Percentiles rank a stretch among this genome's conserved stretches.
Evolutionary conservation across 2,797 vertebrate species (phyloP).

Genomic region (Pangasius mekongensis): DNA sequence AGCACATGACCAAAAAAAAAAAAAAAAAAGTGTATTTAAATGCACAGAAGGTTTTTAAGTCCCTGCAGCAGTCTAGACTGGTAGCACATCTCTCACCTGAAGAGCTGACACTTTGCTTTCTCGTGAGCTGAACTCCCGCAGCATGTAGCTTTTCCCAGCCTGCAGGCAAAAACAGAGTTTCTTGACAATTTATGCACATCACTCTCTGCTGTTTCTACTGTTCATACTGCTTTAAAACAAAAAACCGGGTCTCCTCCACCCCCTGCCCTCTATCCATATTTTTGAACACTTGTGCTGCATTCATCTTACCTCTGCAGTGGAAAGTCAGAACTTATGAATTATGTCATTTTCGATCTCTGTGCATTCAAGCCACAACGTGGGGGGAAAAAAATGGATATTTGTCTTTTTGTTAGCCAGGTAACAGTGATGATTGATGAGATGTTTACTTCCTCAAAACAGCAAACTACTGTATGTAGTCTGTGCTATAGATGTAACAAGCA

Average conservation of each 20-base stretch:
- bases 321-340: background rate
- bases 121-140: slow-evolving; percentile 92
- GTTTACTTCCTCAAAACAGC: background rate
- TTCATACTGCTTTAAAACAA: background rate
- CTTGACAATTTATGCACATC: background rate
- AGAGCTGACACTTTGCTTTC: slow-evolving; percentile 90
- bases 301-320: background rate
- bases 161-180: slow-evolving; percentile 62
- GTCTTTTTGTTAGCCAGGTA: background rate
- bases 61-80: background rate
- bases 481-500: background rate
- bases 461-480: background rate
- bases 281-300: background rate
- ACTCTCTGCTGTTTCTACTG: background rate
- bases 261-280: background rate
- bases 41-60: background rate
- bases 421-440: background rate
- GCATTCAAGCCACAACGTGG: background rate
- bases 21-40: background rate
- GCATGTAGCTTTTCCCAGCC: slow-evolving; percentile 88
- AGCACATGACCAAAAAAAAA: background rate
- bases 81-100: slow-evolving; percentile 75
- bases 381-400: background rate
- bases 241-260: background rate
- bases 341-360: background rate